Evolutionary conservation across 2,888 invertebrate species (phyloP).

Genomic region (Drosophila bunnanda): DNA sequence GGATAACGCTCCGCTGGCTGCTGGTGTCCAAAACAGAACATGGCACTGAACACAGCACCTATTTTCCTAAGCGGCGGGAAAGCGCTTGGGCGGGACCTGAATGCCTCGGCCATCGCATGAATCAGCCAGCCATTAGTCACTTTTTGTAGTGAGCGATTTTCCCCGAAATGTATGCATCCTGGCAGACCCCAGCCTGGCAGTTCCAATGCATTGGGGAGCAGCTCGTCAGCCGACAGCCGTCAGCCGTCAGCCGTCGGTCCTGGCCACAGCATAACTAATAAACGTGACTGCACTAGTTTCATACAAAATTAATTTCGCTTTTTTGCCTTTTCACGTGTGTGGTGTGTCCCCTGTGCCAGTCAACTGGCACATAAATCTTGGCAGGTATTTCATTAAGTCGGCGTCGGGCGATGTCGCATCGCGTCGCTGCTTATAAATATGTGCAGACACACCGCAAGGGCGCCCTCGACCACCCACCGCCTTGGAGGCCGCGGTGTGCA

Average conservation of each 20-base stretch:
- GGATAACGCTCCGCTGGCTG: conserved; percentile 57
- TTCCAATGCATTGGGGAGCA: conserved; percentile 5
- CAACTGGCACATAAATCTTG: conserved; percentile 74
- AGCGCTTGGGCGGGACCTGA: background rate
- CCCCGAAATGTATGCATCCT: conserved; percentile 11
- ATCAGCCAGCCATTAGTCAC: conserved; percentile 9
- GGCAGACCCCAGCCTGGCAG: background rate
- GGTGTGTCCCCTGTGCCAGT: conserved; percentile 36
- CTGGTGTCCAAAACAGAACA: conserved; percentile 33
- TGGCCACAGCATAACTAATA: conserved; percentile 39
- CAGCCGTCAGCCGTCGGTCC: conserved; percentile 7
- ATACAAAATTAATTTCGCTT: conserved; percentile 43
- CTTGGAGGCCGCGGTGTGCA: conserved; percentile 2
- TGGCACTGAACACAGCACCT: background rate
- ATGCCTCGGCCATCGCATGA: conserved; percentile 1
- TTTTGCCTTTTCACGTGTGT: conserved; percentile 19
- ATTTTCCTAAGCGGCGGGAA: conserved; percentile 12
- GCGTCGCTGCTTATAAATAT: conserved; percentile 68
- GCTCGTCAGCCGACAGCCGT: conserved; percentile 9
- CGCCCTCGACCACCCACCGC: conserved; percentile 11
- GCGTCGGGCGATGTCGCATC: conserved; percentile 62
- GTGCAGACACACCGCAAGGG: conserved; percentile 42
- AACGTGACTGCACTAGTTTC: conserved; percentile 44
- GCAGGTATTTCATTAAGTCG: conserved; percentile 77
- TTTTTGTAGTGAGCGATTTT: conserved; percentile 1